Evolutionary conservation across 2,113 vertebrate species (phyloP), one percentile per base, ranked within the genome.

Genomic region (Procavia capensis): DNA sequence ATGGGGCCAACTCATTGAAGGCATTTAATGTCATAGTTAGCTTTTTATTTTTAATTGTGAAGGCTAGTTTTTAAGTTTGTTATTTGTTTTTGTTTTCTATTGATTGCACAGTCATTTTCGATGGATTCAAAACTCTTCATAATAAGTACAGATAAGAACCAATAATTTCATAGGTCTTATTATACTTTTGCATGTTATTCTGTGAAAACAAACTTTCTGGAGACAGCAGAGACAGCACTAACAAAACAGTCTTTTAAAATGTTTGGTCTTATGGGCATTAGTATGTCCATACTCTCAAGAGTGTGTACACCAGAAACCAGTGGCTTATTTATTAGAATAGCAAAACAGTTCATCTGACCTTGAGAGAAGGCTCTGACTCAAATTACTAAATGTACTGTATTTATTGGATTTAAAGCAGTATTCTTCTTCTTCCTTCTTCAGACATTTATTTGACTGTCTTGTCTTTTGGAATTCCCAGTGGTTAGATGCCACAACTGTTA

Each of bases 91-190:
- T 39, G 7, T 76, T 86, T 93, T 93, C 45, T 88, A 75, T 84
- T 92, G 16, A 72, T 82, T 93, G 89, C 68, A 75, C 39, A 90
- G 66, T 13, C 29, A 59, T 34, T 88, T 96, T 78, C 34, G 16
- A 11, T 74, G n/a, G 39, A 57, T 87, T 94, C 25, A 86, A 54
- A 91, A 92, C n/a, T 84, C 45, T 78, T 90, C 50, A 36, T 92
- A 74, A 36, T 92, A 74, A 64, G 54, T 34, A 66, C 70, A 74
- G 75, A 81, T 47, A 89, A 27, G 34, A 92, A 24, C 47, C 63
- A 79, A 85, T 24, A n/a, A 86, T 91, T 63, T 82, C 91, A 61
- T 50, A 17, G 64, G n/a, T 75, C 31, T 22, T 25, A 84, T 90
- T 93, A 76, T 85, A 70, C 10, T 75, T 88, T 45, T 61, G n/a